Percentiles rank a stretch among this genome's conserved stretches.
Conservation (phyloP, 2,797 vertebrate species). For the Hydrolagus colliei region DNA sequence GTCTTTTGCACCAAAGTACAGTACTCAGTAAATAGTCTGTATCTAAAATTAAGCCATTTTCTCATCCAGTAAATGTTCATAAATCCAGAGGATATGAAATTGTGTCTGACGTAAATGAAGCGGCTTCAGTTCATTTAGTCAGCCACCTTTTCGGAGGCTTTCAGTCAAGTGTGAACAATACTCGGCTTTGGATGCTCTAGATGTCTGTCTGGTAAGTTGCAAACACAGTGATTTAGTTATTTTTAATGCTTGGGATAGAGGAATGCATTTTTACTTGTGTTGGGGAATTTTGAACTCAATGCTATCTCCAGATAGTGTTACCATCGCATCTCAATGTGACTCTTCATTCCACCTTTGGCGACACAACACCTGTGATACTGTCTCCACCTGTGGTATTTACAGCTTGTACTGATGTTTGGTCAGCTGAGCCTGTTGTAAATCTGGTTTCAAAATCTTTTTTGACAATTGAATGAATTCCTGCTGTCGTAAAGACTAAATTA, state of each 20-base stretch:
- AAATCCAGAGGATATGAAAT: neutral
- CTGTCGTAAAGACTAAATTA: no score
- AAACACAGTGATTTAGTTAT: neutral
- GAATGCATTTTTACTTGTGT: neutral
- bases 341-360: no score
- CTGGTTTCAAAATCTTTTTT: no score
- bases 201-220: neutral
- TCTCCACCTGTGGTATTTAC: no score
- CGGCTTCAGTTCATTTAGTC: neutral
- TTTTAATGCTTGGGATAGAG: neutral
- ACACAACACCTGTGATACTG: no score
- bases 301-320: no score
- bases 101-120: neutral
- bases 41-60: neutral
- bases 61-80: neutral
- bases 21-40: neutral
- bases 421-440: no score
- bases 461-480: no score
- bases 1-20: neutral
- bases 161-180: neutral
- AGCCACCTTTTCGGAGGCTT: neutral
- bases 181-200: neutral
- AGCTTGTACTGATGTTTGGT: no score
- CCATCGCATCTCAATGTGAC: no score
- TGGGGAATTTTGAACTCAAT: no score